Conservation (phyloP, 2,888 invertebrate genomes). For the Acleris literana region DNA sequence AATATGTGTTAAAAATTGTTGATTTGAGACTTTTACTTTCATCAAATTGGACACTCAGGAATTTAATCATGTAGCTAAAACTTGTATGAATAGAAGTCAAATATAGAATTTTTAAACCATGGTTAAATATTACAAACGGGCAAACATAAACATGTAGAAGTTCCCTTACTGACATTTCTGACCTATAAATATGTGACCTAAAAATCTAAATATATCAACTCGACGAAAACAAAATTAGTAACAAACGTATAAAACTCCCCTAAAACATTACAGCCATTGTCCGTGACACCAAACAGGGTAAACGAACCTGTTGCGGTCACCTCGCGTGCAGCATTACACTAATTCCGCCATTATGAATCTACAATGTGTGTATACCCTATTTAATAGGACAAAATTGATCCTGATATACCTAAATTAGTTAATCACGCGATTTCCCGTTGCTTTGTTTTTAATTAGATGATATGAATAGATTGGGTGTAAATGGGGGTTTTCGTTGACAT, state of each 20-base stretch:
- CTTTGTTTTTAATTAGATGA: constrained; percentile 30
- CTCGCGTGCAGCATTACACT: constrained; percentile 47
- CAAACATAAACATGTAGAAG: no score
- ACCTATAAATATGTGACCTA: no score
- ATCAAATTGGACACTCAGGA: no score
- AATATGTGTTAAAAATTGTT: no score
- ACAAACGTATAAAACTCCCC: neutral
- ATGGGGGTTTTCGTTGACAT: constrained; percentile 3
- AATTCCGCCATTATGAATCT: constrained; percentile 42
- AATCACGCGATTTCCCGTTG: constrained; percentile 31
- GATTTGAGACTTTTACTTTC: no score
- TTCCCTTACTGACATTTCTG: no score
- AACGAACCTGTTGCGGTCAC: constrained; percentile 46
- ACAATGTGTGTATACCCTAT: constrained; percentile 20
- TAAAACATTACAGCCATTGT: constrained; percentile 2
- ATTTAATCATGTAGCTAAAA: no score
- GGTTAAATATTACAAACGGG: no score
- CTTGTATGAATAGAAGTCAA: no score
- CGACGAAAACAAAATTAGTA: neutral
- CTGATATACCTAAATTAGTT: constrained; percentile 21
- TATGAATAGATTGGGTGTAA: constrained; percentile 30
- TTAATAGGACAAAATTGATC: constrained; percentile 27
- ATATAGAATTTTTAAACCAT: no score
- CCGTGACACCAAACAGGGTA: constrained; percentile 40
- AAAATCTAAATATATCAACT: no score